Conservation (phyloP, 2,797 vertebrate species). For the Tragelaphus eurycerus region DNA sequence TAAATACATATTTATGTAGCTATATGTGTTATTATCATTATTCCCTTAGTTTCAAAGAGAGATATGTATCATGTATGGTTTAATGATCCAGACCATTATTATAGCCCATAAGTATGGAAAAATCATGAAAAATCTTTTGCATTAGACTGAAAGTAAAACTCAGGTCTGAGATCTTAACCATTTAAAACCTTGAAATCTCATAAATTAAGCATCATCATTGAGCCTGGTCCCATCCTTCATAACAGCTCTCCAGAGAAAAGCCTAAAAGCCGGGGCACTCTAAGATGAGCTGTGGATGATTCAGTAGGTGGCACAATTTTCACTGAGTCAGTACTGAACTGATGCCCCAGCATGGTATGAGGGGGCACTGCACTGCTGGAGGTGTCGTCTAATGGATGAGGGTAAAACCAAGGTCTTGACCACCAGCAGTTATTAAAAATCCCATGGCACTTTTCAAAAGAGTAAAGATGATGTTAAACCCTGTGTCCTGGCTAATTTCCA, state of each 20-base stretch:
- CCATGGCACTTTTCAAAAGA: conserved; percentile 82
- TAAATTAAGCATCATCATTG: conserved; percentile 72
- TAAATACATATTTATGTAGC: background rate
- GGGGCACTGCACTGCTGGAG: conserved; percentile 78
- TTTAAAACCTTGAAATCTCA: conserved; percentile 67
- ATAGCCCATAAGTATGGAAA: background rate
- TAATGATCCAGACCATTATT: conserved; percentile 1
- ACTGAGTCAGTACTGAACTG: conserved; percentile 80
- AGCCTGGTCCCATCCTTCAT: conserved; percentile 58
- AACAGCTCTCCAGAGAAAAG: conserved; percentile 76
- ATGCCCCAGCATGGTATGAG: conserved; percentile 76
- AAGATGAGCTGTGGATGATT: conserved; percentile 73
- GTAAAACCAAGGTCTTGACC: conserved; percentile 80
- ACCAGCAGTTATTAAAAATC: conserved; percentile 81
- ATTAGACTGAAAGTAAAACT: conserved; percentile 42
- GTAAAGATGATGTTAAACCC: conserved; percentile 81
- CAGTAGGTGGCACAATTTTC: conserved; percentile 80
- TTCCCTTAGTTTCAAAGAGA: conserved; percentile 4
- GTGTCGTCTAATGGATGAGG: conserved; percentile 80
- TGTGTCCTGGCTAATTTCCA: conserved; percentile 81
- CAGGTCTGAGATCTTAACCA: conserved; percentile 51
- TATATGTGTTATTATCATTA: background rate
- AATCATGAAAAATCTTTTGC: background rate
- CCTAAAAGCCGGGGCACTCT: conserved; percentile 74
- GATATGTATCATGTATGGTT: background rate